Evolutionary conservation across 2,888 invertebrate species (phyloP), one percentile per base, ranked within the genome.

Genomic region (Euproctis similis): DNA sequence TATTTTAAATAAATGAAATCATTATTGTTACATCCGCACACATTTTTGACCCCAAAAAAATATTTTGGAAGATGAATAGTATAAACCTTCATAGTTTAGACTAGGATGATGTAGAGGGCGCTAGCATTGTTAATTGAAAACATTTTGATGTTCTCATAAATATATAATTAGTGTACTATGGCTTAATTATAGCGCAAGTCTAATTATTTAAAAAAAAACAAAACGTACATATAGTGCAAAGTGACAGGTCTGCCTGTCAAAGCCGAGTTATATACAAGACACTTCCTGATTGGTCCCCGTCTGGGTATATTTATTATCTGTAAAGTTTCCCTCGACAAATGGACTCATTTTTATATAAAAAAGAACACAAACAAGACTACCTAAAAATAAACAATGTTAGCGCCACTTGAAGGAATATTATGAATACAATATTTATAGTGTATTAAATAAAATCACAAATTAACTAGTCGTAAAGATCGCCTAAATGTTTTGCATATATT

Each of bases 391-490:
- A 8, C 13, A 24, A 14, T 24, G 13, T 24, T 13, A 14, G n/a
- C 11, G 24, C 24, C 9, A 24, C 8, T 8, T 8, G 9, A 13
- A 24, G 14, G 9, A 13, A 17, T 7, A 11, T 11, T 12, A 26
- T 18, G n/a, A 26, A 20, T 26, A 26, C 12, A 26, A 26, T 26
- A 26, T 8, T 14, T 14, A 23, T 23, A 7, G 12, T 7, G 12
- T 10, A 29, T 14, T 30, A 26, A 12, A 27, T 12, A 4, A 8
- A 16, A 28, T 32, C 25, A 25, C 25, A 28, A 28, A 28, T 16
- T 6, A 25, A 27, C 24, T 31, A 27, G 27, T 31, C 27, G 17
- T 20, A 2, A 24, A 16, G 3, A 16, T 9, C 21, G 32, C 24
- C 24, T 32, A 25, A 30, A 21, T 21, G 10, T 20, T 27, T 21